A percentile compares a stretch with the other conserved stretches of the same genome.
Conservation (phyloP, 2,797 vertebrate genomes). For the Nannoperca obscura region DNA sequence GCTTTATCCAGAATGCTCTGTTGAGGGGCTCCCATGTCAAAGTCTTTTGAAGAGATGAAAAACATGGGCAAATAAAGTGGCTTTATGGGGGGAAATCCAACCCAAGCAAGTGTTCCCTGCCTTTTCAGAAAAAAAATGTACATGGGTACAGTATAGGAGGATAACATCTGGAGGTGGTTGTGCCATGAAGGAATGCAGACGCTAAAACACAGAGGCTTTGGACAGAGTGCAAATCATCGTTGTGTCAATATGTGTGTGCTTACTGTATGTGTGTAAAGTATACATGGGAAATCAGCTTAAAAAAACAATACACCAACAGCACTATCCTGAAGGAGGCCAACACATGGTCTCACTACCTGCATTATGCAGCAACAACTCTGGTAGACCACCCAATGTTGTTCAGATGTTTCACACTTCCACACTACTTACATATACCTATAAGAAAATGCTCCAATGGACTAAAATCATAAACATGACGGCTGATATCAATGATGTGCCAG, state of each 20-base stretch:
- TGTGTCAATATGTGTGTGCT: conserved; percentile 22
- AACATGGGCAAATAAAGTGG: conserved; percentile 67
- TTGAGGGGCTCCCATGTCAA: conserved; percentile 52
- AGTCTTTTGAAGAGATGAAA: conserved; percentile 67
- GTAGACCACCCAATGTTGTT: not conserved
- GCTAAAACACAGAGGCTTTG: conserved; percentile 44
- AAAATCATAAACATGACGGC: not conserved
- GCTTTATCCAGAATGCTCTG: conserved; percentile 69
- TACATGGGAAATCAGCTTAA: not conserved
- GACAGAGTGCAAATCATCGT: conserved; percentile 50
- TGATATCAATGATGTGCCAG: conserved; percentile 1
- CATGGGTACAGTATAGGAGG: conserved; percentile 55
- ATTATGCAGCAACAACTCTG: not conserved
- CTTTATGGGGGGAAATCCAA: conserved; percentile 68
- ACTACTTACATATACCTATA: not conserved
- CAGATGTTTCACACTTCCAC: not conserved
- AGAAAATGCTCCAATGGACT: not conserved
- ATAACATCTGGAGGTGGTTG: conserved; percentile 77
- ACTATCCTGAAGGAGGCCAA: not conserved
- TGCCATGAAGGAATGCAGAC: conserved; percentile 73
- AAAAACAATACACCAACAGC: conserved; percentile 16
- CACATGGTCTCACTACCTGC: not conserved
- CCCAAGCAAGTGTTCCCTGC: conserved; percentile 47
- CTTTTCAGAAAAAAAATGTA: conserved; percentile 52
- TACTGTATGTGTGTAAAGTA: not conserved